Percentiles rank a stretch among this genome's conserved stretches.
These are phyloP conservation scores for Hyles vespertilio DNA, from an alignment of 1,140 invertebrate genomes.

Conservation along the genomic window DNA sequence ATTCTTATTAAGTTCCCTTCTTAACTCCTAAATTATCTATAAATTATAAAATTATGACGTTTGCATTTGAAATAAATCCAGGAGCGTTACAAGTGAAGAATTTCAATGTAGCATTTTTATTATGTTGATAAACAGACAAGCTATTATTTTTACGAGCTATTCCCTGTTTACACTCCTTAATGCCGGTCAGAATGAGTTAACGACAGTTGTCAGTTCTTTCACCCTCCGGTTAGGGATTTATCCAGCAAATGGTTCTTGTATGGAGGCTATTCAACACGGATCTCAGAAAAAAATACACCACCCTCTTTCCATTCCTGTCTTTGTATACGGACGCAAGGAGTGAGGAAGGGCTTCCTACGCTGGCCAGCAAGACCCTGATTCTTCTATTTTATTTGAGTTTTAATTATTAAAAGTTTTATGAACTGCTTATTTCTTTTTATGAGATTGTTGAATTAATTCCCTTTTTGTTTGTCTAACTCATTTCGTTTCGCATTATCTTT, in stretches of 20 bases:
- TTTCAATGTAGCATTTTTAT: conserved; percentile 12
- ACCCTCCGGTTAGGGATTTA: conserved; percentile 45
- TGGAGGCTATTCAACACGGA: conserved; percentile 35
- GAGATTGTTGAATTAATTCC: conserved; percentile 69
- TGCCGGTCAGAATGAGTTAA: conserved; percentile 56
- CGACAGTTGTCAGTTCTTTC: conserved; percentile 61
- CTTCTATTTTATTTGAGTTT: conserved; percentile 67
- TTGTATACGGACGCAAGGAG: conserved; percentile 16
- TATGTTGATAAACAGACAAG: conserved; percentile 30
- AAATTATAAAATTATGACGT: no score
- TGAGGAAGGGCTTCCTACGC: conserved; percentile 26
- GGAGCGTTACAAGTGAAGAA: neutral
- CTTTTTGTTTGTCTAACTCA: conserved; percentile 62
- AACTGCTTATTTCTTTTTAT: conserved; percentile 73
- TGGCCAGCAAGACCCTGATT: conserved; percentile 34
- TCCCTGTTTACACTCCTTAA: conserved; percentile 53
- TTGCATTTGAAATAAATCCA: no score
- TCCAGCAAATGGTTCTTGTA: conserved; percentile 36
- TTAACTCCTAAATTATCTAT: no score
- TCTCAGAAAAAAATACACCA: conserved; percentile 18
- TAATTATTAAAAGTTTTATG: conserved; percentile 74
- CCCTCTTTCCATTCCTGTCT: conserved; percentile 13
- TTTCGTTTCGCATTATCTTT: conserved; percentile 5
- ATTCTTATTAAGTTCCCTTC: no score
- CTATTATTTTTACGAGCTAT: conserved; percentile 50